Evolutionary conservation across 2,888 invertebrate species (phyloP).

Genomic region (Brachynemurus nebulosus): DNA sequence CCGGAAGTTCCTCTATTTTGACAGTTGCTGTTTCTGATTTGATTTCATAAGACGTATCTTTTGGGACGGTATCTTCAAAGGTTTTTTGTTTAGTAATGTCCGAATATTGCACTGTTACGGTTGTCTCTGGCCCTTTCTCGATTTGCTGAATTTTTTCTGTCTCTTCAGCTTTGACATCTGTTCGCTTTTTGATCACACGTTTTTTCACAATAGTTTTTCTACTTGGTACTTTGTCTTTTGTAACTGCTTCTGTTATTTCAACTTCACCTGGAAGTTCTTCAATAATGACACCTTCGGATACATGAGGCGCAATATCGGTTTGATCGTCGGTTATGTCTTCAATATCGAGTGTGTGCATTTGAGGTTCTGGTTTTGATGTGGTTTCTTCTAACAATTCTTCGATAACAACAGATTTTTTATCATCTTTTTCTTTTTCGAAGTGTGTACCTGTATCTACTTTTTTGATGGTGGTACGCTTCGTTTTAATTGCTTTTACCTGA

Average conservation of each 20-base stretch:
- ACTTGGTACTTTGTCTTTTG: conserved; percentile 21
- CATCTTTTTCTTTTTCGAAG: conserved; percentile 21
- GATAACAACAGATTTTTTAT: conserved; percentile 19
- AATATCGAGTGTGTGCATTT: conserved; percentile 13
- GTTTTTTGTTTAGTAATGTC: conserved; percentile 18
- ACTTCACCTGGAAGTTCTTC: conserved; percentile 29
- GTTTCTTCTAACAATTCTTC: conserved; percentile 10
- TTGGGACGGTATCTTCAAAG: conserved; percentile 16
- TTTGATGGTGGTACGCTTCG: conserved; percentile 24
- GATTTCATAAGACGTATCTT: conserved; percentile 19
- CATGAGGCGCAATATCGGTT: conserved; percentile 13
- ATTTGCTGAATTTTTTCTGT: conserved; percentile 18
- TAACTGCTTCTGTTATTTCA: conserved; percentile 23
- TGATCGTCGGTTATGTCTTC: conserved; percentile 16
- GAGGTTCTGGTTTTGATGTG: conserved; percentile 3
- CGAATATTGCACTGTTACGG: conserved; percentile 12
- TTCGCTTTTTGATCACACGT: conserved; percentile 6
- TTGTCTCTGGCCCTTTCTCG: conserved; percentile 8
- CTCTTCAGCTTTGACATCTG: conserved; percentile 10
- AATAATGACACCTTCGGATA: too few species aligned
- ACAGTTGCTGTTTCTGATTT: conserved; percentile 18
- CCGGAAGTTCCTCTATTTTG: conserved; percentile 18
- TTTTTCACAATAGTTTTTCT: conserved; percentile 10
- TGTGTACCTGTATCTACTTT: conserved; percentile 11
- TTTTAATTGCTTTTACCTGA: conserved; percentile 41